These are phyloP conservation scores for Alces alces DNA, from an alignment of 2,113 vertebrate genomes.

Conservation along the genomic window DNA sequence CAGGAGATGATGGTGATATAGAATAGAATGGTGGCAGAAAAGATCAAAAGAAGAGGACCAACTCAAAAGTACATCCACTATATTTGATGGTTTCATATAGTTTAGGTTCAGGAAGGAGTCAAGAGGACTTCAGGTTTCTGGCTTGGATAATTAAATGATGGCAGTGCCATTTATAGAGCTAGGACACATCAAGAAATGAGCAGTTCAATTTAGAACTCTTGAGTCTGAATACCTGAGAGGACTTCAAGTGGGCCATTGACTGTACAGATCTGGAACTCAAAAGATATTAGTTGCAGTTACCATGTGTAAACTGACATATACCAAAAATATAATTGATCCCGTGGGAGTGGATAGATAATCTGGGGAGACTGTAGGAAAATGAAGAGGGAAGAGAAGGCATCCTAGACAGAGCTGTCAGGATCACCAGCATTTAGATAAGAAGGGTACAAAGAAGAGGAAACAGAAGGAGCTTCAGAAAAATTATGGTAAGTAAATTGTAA, in stretches of 20 bases:
- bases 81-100: not conserved
- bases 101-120: not conserved
- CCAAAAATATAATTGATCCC: not conserved
- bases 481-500: not conserved
- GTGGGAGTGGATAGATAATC: not conserved
- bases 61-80: not conserved
- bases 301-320: not conserved
- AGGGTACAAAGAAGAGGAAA: not conserved
- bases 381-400: not conserved
- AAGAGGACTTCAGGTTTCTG: not conserved
- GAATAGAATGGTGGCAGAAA: not conserved
- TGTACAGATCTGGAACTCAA: not conserved
- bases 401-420: not conserved
- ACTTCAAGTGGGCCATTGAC: not conserved
- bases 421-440: not conserved
- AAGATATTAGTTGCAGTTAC: not conserved
- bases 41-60: not conserved
- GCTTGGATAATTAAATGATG: not conserved
- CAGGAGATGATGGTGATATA: not conserved
- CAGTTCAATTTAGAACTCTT: not conserved
- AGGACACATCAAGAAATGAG: not conserved
- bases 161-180: not conserved
- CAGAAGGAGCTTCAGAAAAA: slow-evolving; percentile 10
- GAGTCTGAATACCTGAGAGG: not conserved
- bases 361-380: not conserved